phyloP scores from a whole-genome alignment of 2,888 invertebrate genomes.

The Nephrotoma flavescens region DNA sequence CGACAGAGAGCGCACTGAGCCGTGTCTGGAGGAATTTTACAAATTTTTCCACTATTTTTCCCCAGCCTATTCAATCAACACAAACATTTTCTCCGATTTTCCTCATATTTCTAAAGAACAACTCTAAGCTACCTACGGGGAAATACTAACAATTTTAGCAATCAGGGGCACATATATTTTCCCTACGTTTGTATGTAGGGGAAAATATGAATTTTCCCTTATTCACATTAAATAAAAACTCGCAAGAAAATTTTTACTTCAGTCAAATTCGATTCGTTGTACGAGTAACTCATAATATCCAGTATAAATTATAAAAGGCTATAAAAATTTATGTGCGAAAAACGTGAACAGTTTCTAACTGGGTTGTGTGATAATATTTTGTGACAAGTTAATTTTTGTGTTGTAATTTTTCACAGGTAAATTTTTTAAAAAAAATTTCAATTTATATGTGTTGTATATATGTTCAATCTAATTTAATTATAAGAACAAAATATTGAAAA shows the following conservation, averaged over 20 bases:
- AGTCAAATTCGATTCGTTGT: background rate
- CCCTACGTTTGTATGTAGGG: background rate
- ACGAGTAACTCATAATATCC: background rate
- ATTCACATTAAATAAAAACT: background rate
- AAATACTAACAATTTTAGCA: background rate
- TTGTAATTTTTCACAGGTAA: background rate
- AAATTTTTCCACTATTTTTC: background rate
- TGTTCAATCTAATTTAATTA: background rate
- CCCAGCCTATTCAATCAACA: background rate
- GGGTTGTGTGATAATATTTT: background rate
- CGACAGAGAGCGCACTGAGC: conserved; percentile 2
- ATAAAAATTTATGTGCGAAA: background rate
- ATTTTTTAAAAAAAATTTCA: background rate
- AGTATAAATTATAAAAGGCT: background rate
- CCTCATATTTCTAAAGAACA: background rate
- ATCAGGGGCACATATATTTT: background rate
- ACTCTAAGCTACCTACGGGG: background rate
- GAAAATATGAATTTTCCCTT: background rate
- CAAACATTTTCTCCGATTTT: background rate
- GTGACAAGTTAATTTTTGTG: background rate
- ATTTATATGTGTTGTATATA: background rate
- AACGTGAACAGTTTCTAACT: background rate
- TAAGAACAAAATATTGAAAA: background rate
- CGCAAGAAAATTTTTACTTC: background rate
- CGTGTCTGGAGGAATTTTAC: background rate